phyloP scores from a whole-genome alignment of 2,888 invertebrate genomes.

The Spisula subtruncata region DNA sequence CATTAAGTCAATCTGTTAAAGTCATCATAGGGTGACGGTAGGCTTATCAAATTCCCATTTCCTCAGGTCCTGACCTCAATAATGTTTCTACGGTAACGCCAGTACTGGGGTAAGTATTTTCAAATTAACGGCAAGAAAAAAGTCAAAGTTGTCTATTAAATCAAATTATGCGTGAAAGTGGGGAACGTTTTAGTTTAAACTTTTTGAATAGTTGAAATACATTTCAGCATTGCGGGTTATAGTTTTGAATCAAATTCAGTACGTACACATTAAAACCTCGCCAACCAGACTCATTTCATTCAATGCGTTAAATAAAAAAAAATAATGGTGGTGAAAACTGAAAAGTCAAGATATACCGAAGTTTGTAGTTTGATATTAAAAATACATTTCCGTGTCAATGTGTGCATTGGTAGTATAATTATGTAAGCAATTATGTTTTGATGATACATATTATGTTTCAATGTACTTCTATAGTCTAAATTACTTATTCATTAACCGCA shows the following conservation, averaged over 20 bases:
- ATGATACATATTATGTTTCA: not conserved
- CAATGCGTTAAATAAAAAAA: not conserved
- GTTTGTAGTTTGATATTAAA: not conserved
- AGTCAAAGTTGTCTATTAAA: constrained; percentile 35
- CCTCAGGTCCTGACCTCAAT: constrained; percentile 43
- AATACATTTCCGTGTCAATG: not conserved
- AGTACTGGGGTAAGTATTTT: constrained; percentile 55
- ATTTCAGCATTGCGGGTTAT: not conserved
- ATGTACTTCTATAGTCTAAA: not conserved
- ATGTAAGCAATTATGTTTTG: not conserved
- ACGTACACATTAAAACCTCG: not conserved
- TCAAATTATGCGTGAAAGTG: constrained; percentile 35
- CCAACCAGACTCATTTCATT: not conserved
- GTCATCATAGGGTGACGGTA: constrained; percentile 37
- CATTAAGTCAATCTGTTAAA: constrained; percentile 52
- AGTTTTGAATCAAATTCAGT: not conserved
- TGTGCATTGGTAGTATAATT: not conserved
- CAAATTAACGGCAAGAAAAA: constrained; percentile 29
- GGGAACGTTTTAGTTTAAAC: not conserved
- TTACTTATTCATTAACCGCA: not conserved
- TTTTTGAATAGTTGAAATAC: not conserved
- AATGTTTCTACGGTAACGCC: constrained; percentile 57
- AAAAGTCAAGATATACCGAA: not conserved
- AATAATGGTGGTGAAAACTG: not conserved
- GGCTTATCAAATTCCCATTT: constrained; percentile 53